These are phyloP conservation scores for Semibalanus balanoides DNA, from an alignment of 1,140 invertebrate species.

Conservation along the genomic window DNA sequence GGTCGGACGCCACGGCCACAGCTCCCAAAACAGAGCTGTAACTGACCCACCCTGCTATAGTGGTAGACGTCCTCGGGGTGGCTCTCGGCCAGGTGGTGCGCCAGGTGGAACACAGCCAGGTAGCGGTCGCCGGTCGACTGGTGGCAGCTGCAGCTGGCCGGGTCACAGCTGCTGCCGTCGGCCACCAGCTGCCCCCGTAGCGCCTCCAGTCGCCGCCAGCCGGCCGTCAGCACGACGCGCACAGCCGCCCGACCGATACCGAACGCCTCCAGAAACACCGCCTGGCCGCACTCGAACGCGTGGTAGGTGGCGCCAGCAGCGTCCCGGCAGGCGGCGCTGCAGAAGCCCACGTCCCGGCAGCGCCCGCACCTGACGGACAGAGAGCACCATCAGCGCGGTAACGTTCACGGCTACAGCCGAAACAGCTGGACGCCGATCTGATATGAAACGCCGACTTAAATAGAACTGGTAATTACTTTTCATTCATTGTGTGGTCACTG, in stretches of 20 bases:
- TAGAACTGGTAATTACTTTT: no score
- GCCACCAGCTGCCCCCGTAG: background rate
- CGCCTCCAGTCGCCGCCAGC: background rate
- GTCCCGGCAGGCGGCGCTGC: background rate
- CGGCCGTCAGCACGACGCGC: background rate
- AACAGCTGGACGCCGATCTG: no score
- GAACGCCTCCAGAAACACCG: background rate
- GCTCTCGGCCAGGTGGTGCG: slow-evolving; percentile 45
- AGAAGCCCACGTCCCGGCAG: slow-evolving; percentile 3
- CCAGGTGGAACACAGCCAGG: slow-evolving; percentile 40
- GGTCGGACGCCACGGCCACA: slow-evolving; percentile 12
- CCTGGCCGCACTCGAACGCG: background rate
- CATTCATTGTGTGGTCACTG: no score
- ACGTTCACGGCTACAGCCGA: no score
- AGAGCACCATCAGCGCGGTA: no score
- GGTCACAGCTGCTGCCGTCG: background rate
- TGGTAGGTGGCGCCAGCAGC: background rate
- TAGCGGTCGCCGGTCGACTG: slow-evolving; percentile 23
- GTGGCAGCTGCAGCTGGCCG: background rate
- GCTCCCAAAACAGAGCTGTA: no score
- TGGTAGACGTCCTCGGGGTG: slow-evolving; percentile 43
- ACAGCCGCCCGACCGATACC: background rate
- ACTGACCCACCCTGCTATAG: slow-evolving; percentile 43
- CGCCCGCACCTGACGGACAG: background rate
- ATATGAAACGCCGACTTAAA: no score